Evolutionary conservation across 2,797 vertebrate species (phyloP).

Genomic region (Rhinophrynus dorsalis): DNA sequence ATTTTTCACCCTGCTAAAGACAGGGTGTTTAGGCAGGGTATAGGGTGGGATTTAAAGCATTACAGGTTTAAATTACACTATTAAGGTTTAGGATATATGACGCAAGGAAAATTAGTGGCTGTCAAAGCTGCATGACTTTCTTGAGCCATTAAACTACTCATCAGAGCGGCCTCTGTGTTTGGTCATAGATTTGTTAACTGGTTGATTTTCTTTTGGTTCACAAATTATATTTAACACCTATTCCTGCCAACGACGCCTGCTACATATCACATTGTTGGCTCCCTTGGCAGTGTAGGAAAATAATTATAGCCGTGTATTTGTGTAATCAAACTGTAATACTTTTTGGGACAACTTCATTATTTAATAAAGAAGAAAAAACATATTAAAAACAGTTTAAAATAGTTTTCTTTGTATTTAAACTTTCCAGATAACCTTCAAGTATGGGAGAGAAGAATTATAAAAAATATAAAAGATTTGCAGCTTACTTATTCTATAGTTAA

Average conservation of each 20-base stretch:
- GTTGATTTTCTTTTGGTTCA: constrained; percentile 14
- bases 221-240: constrained; percentile 7
- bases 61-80: constrained; percentile 45
- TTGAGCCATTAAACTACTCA: constrained; percentile 28
- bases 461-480: too few species aligned
- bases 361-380: too few species aligned
- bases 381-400: too few species aligned
- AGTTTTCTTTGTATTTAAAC: too few species aligned
- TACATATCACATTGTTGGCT: background rate
- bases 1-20: constrained; percentile 24
- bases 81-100: constrained; percentile 43
- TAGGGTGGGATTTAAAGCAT: constrained; percentile 43
- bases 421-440: too few species aligned
- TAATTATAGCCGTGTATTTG: background rate
- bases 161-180: constrained; percentile 20
- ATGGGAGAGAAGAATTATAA: too few species aligned
- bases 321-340: too few species aligned
- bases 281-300: background rate
- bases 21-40: constrained; percentile 14
- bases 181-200: background rate
- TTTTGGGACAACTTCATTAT: too few species aligned
- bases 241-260: background rate
- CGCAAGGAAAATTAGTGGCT: constrained; percentile 40
- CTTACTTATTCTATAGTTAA: too few species aligned
- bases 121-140: constrained; percentile 20